Percentiles rank a stretch among this genome's conserved stretches.
Conservation (phyloP, 2,797 vertebrate genomes). For the Xenops minutus region DNA sequence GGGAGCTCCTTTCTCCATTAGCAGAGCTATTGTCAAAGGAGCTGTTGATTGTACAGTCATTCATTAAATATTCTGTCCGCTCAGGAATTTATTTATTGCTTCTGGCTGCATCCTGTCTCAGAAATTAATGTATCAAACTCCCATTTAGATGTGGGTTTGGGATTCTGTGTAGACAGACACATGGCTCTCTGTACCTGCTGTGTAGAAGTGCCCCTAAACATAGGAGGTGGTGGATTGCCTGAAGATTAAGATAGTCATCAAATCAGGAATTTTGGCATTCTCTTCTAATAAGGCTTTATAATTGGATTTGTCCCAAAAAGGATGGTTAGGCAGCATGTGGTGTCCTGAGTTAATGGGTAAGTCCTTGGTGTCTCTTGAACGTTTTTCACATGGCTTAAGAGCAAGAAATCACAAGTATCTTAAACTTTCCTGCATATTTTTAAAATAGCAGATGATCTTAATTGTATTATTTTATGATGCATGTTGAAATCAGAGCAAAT, state of each 20-base stretch:
- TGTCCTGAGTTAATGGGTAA: background rate
- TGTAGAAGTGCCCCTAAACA: background rate
- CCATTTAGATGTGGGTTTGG: background rate
- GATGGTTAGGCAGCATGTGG: background rate
- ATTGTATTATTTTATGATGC: background rate
- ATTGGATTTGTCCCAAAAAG: background rate
- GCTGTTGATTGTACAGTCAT: background rate
- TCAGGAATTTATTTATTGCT: background rate
- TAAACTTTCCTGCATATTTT: background rate
- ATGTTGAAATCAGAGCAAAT: background rate
- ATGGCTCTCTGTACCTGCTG: background rate
- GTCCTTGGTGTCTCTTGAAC: background rate
- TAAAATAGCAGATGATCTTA: background rate
- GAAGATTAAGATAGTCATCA: background rate
- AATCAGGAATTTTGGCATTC: background rate
- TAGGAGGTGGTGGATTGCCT: background rate
- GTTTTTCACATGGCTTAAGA: background rate
- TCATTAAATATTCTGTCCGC: background rate
- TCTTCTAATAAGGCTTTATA: background rate
- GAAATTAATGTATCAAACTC: background rate
- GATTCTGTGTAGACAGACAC: background rate
- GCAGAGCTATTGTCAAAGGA: background rate
- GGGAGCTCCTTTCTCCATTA: background rate
- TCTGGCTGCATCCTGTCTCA: background rate
- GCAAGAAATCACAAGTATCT: background rate